Conservation (phyloP, 64 coral and sea anemone genomes). For the Actinia equina region DNA sequence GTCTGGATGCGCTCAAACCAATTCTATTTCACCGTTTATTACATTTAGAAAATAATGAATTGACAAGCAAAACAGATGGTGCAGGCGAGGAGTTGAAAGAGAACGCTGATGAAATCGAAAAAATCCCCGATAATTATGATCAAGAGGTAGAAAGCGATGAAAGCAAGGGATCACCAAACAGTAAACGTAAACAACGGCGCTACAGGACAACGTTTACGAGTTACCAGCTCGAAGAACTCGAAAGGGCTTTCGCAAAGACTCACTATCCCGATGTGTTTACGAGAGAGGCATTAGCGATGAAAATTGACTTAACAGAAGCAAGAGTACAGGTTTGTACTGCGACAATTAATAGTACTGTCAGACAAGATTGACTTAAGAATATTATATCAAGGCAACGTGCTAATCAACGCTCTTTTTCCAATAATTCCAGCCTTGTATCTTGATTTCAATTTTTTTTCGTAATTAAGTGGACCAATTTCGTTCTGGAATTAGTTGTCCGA, state of each 20-base stretch:
- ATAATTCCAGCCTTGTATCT: not conserved
- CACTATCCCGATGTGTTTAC: slow-evolving; percentile 98
- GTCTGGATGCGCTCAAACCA: slow-evolving; percentile 17
- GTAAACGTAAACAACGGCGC: slow-evolving; percentile 88
- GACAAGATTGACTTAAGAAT: slow-evolving; percentile 10
- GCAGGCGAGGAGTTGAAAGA: slow-evolving; percentile 14
- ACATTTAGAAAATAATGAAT: slow-evolving; percentile 31
- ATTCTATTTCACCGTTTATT: slow-evolving; percentile 42
- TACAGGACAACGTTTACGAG: slow-evolving; percentile 98
- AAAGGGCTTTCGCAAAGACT: slow-evolving; percentile 93
- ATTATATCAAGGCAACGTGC: slow-evolving; percentile 3
- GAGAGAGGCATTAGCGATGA: slow-evolving; percentile 87
- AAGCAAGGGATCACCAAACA: slow-evolving; percentile 43
- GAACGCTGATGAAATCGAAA: slow-evolving; percentile 44
- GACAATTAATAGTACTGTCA: not conserved
- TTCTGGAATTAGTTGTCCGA: slow-evolving; percentile 36
- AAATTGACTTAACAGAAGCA: slow-evolving; percentile 96
- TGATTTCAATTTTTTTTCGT: slow-evolving; percentile 10
- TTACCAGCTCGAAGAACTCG: slow-evolving; percentile 92
- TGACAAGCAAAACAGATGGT: slow-evolving; percentile 7
- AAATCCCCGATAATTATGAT: slow-evolving; percentile 45
- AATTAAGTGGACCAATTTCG: slow-evolving; percentile 86
- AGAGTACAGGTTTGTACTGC: slow-evolving; percentile 71
- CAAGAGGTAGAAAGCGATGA: slow-evolving; percentile 25
- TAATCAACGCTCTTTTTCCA: not conserved